Evolutionary conservation across 2,797 vertebrate species (phyloP), one percentile per base, ranked within the genome.

Genomic region (Gambelia wislizenii): DNA sequence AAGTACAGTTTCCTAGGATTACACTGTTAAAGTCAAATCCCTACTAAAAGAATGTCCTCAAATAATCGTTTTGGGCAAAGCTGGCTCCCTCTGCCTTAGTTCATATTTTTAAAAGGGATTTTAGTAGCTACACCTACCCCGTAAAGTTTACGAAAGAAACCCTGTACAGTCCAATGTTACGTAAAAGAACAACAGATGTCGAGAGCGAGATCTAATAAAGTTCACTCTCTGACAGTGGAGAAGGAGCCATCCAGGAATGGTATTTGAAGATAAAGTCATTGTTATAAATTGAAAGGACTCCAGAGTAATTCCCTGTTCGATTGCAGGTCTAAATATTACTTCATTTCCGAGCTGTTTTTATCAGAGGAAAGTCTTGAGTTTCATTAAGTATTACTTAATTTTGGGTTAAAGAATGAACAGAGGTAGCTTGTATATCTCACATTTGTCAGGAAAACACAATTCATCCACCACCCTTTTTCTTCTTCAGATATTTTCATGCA

Each of bases 401-500:
- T 0, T 0, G 82, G 42, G 47, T 13, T 83, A 89, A 83, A 2
- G 49, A 56, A 36, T 10, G 33, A 56, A n/a, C 52, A 80, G 54
- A 52, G 18, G 16, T n/a, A 91, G 13, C n/a, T 91, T 42, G 27
- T 88, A 47, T 69, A 25, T 33, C 77, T 87, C 16, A 80, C 0
- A 0, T 76, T 2, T 88, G n/a, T 69, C 44, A 42, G n/a, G 49
- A 49, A 88, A 93, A 59, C 2, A 49, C 52, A 88, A 93, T 47
- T 75, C 2, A 33, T 44, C 59, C 39, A 54, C 13, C n/a, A 10
- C 0, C 2, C 12, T 7, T 89, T 36, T 52, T 27, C 22, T 80
- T 75, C 49, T 87, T 87, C 95, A 99, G 99, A 98, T 99, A 59
- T 99, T 99, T 97, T 99, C 99, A 76, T 99, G 99, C 95, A 97